Evolutionary conservation across 2,113 vertebrate genomes (phyloP).

Genomic region (Helogale parvula): DNA sequence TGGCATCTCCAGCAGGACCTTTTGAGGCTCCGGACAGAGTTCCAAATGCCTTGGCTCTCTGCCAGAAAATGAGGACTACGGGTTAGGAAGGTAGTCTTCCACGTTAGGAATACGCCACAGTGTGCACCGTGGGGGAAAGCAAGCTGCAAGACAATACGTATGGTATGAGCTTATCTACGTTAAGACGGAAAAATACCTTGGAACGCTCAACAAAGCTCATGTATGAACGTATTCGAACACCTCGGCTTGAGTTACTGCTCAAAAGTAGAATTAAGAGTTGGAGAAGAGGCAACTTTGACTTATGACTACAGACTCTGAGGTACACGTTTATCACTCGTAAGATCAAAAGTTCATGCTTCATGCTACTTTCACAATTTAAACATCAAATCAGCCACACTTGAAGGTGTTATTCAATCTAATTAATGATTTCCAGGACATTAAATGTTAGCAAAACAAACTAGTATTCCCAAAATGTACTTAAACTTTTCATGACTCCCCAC

Average conservation of each 20-base stretch:
- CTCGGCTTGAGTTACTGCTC: not conserved
- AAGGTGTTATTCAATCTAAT: not conserved
- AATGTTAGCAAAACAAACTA: slow-evolving; percentile 30
- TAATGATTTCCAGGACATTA: not conserved
- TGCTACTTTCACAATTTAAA: not conserved
- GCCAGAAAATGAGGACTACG: not conserved
- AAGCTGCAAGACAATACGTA: not conserved
- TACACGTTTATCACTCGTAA: not conserved
- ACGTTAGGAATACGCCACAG: not conserved
- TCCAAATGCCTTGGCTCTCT: not conserved
- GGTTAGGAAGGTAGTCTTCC: not conserved
- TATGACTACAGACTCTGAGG: not conserved
- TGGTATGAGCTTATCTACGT: not conserved
- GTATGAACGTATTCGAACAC: not conserved
- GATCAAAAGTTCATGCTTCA: not conserved
- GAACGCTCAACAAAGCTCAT: not conserved
- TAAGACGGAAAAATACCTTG: not conserved
- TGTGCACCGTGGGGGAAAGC: fast-evolving
- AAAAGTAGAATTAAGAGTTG: not conserved
- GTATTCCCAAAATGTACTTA: not conserved
- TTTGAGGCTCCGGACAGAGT: fast-evolving
- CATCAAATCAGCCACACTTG: not conserved
- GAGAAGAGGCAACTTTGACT: not conserved
- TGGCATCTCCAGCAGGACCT: not conserved
- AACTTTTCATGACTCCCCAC: not conserved